Evolutionary conservation across 2,113 vertebrate genomes (phyloP).

Genomic region (Cepphus grylle): DNA sequence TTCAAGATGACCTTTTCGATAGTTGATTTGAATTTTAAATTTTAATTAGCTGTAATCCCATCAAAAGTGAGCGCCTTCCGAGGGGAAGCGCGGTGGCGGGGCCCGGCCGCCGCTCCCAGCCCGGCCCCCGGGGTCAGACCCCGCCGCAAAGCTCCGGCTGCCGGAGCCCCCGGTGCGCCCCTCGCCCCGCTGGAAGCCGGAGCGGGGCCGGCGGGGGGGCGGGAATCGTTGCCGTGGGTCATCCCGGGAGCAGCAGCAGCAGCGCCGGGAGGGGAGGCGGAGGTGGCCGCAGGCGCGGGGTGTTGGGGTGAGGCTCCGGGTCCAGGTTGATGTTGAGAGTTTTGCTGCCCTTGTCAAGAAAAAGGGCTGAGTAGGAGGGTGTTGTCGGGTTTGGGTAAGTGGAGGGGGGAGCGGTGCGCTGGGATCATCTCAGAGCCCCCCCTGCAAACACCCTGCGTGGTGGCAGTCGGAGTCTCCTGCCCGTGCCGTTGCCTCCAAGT

Average conservation of each 20-base stretch:
- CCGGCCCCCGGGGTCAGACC: too few relatives aligned
- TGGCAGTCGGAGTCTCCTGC: not conserved
- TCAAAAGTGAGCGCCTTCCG: not conserved
- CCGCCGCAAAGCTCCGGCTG: not conserved
- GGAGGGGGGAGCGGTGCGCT: not conserved
- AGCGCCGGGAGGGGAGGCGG: not conserved
- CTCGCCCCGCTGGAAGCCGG: not conserved
- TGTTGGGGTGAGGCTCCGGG: not conserved
- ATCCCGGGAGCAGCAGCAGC: not conserved
- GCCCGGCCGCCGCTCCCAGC: not conserved
- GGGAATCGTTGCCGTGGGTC: not conserved
- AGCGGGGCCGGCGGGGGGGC: not conserved
- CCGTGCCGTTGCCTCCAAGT: not conserved
- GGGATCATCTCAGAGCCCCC: not conserved
- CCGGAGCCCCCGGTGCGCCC: not conserved
- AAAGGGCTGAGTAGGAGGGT: not conserved
- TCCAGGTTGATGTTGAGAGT: not conserved
- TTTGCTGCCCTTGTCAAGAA: not conserved
- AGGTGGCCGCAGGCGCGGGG: not conserved
- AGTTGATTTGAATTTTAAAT: slow-evolving; percentile 51
- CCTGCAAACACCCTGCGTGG: not conserved
- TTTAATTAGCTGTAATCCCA: slow-evolving; percentile 38
- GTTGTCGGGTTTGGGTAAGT: not conserved
- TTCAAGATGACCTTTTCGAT: slow-evolving; percentile 50
- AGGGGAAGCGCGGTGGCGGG: not conserved